Percentiles rank a stretch among this genome's conserved stretches.
Evolutionary conservation across 2,113 vertebrate species (phyloP).

Genomic region (Syngnathus floridae): DNA sequence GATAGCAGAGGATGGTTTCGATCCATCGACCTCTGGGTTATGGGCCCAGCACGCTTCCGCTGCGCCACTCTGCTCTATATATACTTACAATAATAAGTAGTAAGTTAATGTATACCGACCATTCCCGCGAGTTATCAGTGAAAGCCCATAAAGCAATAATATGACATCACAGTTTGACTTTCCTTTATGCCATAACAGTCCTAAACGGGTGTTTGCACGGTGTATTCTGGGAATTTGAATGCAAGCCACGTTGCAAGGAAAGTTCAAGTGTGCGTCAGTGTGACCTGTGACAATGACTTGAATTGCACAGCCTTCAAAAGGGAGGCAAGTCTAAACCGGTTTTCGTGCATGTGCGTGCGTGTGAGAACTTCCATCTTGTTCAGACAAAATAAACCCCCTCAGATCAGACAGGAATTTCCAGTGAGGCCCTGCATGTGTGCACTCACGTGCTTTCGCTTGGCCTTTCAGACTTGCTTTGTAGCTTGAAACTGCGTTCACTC

Average conservation of each 20-base stretch:
- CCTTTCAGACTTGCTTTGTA: neutral
- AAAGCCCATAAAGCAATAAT: neutral
- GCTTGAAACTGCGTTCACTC: conserved; percentile 3
- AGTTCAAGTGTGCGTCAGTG: neutral
- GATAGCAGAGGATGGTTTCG: conserved; percentile 28
- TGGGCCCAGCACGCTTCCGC: conserved; percentile 29
- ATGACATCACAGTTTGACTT: conserved; percentile 6
- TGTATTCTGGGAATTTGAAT: too few species aligned
- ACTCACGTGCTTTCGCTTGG: neutral
- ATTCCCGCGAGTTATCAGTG: neutral
- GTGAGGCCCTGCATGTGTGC: conserved; percentile 17
- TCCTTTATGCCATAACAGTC: conserved; percentile 20
- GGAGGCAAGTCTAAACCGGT: conserved; percentile 50
- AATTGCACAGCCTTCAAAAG: conserved; percentile 37
- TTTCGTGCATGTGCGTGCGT: conserved; percentile 14
- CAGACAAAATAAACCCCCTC: conserved; percentile 54
- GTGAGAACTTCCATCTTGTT: conserved; percentile 22
- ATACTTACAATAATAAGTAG: neutral
- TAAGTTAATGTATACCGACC: conserved; percentile 3
- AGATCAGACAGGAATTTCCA: conserved; percentile 49
- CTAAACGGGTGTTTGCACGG: neutral
- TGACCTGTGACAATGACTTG: conserved; percentile 47
- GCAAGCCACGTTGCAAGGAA: neutral
- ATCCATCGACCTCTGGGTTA: conserved; percentile 33
- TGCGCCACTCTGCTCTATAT: conserved; percentile 16